Evolutionary conservation across 2,113 vertebrate genomes (phyloP).

Genomic region (Pelecanoides urinatrix): DNA sequence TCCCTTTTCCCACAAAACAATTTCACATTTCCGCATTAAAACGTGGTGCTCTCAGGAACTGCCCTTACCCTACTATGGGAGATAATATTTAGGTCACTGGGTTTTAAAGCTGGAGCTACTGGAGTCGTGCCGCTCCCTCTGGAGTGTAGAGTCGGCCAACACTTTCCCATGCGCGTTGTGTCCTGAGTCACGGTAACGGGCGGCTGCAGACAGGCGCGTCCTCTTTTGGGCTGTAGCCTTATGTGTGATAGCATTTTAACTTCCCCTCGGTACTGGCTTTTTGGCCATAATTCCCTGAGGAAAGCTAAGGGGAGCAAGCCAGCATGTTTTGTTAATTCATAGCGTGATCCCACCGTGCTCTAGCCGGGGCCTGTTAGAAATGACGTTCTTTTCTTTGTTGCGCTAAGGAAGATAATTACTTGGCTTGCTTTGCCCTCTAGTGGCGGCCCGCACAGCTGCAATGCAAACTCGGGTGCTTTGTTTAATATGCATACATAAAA

Average conservation of each 20-base stretch:
- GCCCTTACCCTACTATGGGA: neutral
- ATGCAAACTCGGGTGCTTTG: neutral
- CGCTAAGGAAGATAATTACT: neutral
- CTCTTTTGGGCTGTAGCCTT: neutral
- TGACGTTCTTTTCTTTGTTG: constrained; percentile 46
- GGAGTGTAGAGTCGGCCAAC: neutral
- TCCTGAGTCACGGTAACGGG: neutral
- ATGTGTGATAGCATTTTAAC: neutral
- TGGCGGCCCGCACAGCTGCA: neutral
- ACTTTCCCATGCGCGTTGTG: rapidly evolving
- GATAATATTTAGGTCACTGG: constrained; percentile 48
- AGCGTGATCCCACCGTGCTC: neutral
- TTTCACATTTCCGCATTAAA: neutral
- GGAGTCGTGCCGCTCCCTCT: neutral
- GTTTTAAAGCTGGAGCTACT: neutral
- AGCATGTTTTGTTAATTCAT: neutral
- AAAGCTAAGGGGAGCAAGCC: neutral
- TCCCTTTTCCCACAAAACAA: neutral
- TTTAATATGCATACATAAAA: neutral
- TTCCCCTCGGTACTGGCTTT: neutral
- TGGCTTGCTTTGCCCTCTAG: constrained; percentile 49
- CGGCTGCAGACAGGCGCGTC: neutral
- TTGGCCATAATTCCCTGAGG: neutral
- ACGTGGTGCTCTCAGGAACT: neutral
- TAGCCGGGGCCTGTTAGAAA: neutral